Conservation (phyloP, 2,113 vertebrate genomes). For the Notothenia coriiceps region DNA sequence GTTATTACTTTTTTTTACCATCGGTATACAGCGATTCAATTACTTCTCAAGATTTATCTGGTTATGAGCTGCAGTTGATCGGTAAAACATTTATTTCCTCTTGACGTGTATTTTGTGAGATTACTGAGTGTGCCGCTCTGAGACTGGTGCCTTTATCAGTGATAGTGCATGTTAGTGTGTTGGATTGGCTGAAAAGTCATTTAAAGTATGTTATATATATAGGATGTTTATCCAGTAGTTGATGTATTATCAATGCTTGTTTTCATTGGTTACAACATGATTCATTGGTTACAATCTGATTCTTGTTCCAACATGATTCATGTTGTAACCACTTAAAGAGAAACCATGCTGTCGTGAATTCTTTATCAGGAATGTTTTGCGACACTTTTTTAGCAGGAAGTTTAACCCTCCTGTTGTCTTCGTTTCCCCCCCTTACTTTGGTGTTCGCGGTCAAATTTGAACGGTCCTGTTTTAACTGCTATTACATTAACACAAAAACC, state of each 20-base stretch:
- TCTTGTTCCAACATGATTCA: too few species aligned
- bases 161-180: neutral
- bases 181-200: neutral
- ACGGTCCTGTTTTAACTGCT: too few species aligned
- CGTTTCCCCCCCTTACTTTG: too few species aligned
- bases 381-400: too few species aligned
- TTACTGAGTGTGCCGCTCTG: neutral
- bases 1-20: slow-evolving; percentile 6
- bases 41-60: neutral
- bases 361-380: neutral
- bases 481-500: too few species aligned
- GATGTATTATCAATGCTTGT: too few species aligned
- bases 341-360: neutral
- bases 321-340: neutral
- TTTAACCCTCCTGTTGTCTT: too few species aligned
- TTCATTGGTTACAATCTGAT: neutral
- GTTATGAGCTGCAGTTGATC: neutral
- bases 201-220: neutral
- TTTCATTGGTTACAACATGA: neutral
- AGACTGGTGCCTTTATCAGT: neutral
- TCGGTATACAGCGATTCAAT: neutral
- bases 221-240: too few species aligned
- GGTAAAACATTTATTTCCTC: slow-evolving; percentile 28
- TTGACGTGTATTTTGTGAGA: neutral
- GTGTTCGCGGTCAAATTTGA: too few species aligned